Evolutionary conservation across 2,113 vertebrate genomes (phyloP).

Genomic region (Pandion haliaetus): DNA sequence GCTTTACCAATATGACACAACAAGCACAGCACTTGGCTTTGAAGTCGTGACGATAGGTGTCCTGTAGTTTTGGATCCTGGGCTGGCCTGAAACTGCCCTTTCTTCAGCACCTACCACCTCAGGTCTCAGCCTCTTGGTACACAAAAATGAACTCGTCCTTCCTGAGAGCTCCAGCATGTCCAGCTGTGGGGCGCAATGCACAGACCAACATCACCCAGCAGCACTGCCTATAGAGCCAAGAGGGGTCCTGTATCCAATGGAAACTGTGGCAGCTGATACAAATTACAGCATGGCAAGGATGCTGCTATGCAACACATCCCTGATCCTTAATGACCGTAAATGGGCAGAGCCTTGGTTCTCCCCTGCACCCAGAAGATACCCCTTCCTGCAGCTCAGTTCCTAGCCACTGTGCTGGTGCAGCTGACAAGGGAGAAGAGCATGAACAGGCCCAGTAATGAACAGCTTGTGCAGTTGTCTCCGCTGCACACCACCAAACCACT

Average conservation of each 20-base stretch:
- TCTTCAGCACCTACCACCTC: neutral
- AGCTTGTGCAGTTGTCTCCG: neutral
- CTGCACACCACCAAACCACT: neutral
- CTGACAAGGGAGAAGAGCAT: neutral
- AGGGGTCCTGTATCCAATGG: slow-evolving; percentile 27
- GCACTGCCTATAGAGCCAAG: neutral
- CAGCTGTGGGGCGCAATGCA: neutral
- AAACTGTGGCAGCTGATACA: neutral
- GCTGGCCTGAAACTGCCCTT: neutral
- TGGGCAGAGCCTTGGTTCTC: neutral
- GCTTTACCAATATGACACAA: neutral
- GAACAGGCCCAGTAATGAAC: neutral
- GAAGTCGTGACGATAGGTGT: neutral
- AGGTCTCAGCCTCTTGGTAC: neutral
- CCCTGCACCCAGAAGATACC: neutral
- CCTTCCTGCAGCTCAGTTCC: neutral
- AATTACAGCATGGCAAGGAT: slow-evolving; percentile 9
- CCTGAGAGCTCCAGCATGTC: neutral
- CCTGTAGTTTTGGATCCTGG: neutral
- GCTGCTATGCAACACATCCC: slow-evolving; percentile 29
- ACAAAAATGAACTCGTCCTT: neutral
- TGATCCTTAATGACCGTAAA: neutral
- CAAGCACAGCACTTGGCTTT: neutral
- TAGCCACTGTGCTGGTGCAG: neutral
- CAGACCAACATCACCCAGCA: neutral